A percentile compares a stretch with the other conserved stretches of the same genome.
Evolutionary conservation across 2,797 vertebrate genomes (phyloP).

Genomic region (Lepilemur ruficaudatus): DNA sequence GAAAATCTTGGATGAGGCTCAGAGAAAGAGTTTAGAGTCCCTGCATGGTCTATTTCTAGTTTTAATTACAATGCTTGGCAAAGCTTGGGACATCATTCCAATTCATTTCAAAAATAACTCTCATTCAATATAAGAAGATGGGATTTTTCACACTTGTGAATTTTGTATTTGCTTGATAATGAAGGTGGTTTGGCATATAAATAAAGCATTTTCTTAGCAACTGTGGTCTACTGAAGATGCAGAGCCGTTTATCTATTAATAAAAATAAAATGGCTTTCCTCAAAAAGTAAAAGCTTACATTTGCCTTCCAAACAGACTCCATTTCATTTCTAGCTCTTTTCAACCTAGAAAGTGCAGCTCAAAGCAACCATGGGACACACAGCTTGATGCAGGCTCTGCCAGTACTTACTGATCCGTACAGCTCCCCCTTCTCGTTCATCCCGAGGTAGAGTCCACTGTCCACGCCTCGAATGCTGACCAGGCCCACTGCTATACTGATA

Average conservation of each 20-base stretch:
- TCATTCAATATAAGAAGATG: slow-evolving; percentile 65
- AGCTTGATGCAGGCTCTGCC: background rate
- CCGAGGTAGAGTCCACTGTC: slow-evolving; percentile 98
- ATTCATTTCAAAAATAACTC: slow-evolving; percentile 72
- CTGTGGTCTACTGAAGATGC: slow-evolving; percentile 3
- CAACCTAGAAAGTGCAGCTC: background rate
- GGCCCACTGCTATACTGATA: slow-evolving; percentile 98
- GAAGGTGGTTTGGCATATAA: slow-evolving; percentile 52
- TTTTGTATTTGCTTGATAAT: slow-evolving; percentile 68
- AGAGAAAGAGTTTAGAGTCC: slow-evolving; percentile 51
- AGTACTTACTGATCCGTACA: slow-evolving; percentile 97
- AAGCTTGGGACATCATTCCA: slow-evolving; percentile 58
- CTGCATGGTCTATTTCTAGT: slow-evolving; percentile 65
- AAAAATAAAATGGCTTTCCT: slow-evolving; percentile 36
- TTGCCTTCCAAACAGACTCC: background rate
- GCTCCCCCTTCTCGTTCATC: slow-evolving; percentile 96
- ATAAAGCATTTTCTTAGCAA: slow-evolving; percentile 52
- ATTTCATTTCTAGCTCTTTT: background rate
- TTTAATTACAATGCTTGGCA: slow-evolving; percentile 72
- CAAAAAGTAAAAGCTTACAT: background rate
- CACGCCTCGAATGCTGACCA: slow-evolving; percentile 98
- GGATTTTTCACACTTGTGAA: slow-evolving; percentile 58
- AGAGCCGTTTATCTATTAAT: slow-evolving; percentile 14
- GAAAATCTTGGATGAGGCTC: slow-evolving; percentile 11
- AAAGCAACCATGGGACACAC: background rate